These are phyloP conservation scores for Lophotriccus pileatus DNA, from an alignment of 2,797 vertebrate species.

Conservation along the genomic window DNA sequence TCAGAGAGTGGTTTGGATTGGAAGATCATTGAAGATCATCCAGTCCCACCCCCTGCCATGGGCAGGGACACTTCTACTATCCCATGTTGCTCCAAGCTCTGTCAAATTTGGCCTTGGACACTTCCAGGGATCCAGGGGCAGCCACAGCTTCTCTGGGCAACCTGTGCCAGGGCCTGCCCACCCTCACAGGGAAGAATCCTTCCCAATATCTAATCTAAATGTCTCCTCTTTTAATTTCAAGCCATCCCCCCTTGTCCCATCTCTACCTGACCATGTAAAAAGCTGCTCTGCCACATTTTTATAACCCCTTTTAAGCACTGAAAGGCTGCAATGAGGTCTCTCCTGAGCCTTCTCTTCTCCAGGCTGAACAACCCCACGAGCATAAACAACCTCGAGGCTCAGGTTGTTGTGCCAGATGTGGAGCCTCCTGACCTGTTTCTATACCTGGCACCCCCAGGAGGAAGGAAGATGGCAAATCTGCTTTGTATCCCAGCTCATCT, in stretches of 20 bases:
- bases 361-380: background rate
- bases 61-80: background rate
- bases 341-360: background rate
- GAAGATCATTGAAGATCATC: background rate
- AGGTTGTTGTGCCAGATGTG: background rate
- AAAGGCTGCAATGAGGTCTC: background rate
- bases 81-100: fast-evolving
- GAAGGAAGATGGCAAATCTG: background rate
- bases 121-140: background rate
- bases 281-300: background rate
- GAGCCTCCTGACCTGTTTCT: background rate
- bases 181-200: background rate
- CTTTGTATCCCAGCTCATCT: background rate
- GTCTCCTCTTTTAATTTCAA: background rate
- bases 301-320: background rate
- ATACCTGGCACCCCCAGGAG: background rate
- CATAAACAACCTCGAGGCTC: background rate
- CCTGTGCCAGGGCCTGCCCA: fast-evolving
- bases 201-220: background rate
- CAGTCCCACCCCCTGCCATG: background rate
- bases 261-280: background rate
- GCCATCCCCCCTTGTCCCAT: background rate
- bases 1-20: background rate
- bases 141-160: background rate
- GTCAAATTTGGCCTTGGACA: fast-evolving